phyloP scores from a whole-genome alignment of 2,113 vertebrate genomes.

The Probosciger aterrimus region DNA sequence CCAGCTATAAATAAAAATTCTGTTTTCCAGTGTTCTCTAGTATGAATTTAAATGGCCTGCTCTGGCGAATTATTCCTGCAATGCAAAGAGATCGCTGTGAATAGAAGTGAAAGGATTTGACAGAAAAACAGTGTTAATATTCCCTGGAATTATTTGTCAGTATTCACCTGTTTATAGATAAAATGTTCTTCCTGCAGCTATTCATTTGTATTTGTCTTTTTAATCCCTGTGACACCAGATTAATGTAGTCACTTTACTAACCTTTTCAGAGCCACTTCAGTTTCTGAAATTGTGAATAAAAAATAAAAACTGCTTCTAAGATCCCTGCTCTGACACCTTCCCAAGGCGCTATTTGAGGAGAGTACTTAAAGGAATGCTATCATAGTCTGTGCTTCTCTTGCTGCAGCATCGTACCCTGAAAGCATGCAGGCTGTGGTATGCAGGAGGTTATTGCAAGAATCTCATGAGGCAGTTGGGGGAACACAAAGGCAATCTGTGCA shows the following conservation, averaged over 20 bases:
- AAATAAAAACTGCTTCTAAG: background rate
- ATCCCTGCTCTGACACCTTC: background rate
- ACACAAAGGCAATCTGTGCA: background rate
- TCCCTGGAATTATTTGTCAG: background rate
- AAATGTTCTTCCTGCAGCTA: background rate
- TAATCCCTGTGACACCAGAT: background rate
- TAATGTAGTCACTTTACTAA: background rate
- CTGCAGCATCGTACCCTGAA: background rate
- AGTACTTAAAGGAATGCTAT: background rate
- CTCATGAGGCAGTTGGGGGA: background rate
- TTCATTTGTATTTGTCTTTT: background rate
- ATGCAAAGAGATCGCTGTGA: background rate
- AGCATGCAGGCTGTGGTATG: fast-evolving
- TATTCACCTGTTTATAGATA: background rate
- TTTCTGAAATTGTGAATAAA: background rate
- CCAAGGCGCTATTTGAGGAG: background rate
- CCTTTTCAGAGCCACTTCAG: background rate
- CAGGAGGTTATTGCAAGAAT: background rate
- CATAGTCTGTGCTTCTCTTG: background rate
- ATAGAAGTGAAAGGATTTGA: background rate
- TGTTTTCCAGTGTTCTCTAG: constrained; percentile 36
- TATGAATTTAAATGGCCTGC: background rate
- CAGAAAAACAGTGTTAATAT: background rate
- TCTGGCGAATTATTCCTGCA: background rate
- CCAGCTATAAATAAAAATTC: constrained; percentile 40